These are phyloP conservation scores for Heliconius erato DNA, from an alignment of 2,888 invertebrate species.

Conservation along the genomic window DNA sequence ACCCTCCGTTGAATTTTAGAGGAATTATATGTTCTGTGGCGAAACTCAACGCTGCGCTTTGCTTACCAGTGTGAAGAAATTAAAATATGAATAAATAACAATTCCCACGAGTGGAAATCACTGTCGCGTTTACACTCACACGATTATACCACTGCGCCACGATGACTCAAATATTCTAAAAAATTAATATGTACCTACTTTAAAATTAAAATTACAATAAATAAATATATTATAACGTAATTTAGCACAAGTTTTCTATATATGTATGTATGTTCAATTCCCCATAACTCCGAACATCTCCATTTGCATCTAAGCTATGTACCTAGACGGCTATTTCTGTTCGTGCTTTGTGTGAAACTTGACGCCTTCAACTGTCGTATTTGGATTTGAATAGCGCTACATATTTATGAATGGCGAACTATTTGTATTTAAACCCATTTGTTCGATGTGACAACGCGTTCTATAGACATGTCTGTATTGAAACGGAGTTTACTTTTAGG, in stretches of 20 bases:
- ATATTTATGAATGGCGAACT: conserved; percentile 47
- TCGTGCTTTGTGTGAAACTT: conserved; percentile 50
- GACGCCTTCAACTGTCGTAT: conserved; percentile 51
- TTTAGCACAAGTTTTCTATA: conserved; percentile 2
- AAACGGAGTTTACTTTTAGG: conserved; percentile 1
- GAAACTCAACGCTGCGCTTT: no score
- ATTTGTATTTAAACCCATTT: conserved; percentile 44
- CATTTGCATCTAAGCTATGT: conserved; percentile 47
- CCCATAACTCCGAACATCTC: conserved; percentile 35
- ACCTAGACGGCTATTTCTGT: conserved; percentile 50
- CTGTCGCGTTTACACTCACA: no score
- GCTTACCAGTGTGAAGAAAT: no score
- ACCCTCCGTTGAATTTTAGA: no score
- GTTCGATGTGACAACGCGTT: conserved; percentile 31
- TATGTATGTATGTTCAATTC: conserved; percentile 33
- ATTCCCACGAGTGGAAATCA: no score
- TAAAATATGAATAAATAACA: no score
- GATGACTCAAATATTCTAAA: no score
- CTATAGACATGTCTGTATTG: conserved; percentile 31
- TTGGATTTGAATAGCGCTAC: conserved; percentile 46
- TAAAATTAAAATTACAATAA: no score
- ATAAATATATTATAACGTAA: conserved; percentile 6
- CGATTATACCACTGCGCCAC: no score
- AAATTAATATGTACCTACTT: no score
- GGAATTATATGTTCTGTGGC: no score